Evolutionary conservation across 1,140 invertebrate species (phyloP).

Genomic region (Cotesia typhae): DNA sequence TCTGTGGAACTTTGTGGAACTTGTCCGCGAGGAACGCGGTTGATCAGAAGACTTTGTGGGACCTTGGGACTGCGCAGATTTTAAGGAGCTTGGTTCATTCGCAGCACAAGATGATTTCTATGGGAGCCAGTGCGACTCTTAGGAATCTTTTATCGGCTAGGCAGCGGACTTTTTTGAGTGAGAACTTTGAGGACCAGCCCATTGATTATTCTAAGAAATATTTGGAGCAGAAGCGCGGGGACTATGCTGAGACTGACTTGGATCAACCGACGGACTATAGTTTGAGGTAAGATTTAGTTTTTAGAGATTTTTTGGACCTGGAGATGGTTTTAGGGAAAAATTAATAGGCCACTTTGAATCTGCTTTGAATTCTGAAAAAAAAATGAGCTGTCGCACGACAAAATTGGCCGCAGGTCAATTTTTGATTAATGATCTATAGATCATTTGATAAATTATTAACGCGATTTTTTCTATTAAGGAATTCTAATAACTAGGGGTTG

Average conservation of each 20-base stretch:
- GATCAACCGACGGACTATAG: constrained; percentile 93
- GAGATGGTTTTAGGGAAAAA: too few species aligned
- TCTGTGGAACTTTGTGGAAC: constrained; percentile 96
- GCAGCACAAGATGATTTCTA: constrained; percentile 97
- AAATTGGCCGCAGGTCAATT: too few species aligned
- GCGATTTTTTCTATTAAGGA: too few species aligned
- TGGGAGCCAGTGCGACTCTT: constrained; percentile 92
- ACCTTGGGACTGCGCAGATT: constrained; percentile 93
- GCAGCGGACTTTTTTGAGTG: constrained; percentile 70
- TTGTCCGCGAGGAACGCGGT: constrained; percentile 87
- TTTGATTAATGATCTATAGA: too few species aligned
- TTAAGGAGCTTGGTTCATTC: constrained; percentile 92
- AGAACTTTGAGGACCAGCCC: constrained; percentile 46
- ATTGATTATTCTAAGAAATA: constrained; percentile 60
- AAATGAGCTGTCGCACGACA: too few species aligned
- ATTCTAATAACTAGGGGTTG: neutral
- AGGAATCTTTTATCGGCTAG: constrained; percentile 89
- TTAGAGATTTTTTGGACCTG: too few species aligned
- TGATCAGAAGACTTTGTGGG: constrained; percentile 90
- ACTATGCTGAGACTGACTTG: constrained; percentile 85
- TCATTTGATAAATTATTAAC: too few species aligned
- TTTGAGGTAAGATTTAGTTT: neutral
- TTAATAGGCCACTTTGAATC: too few species aligned
- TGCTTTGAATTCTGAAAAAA: too few species aligned
- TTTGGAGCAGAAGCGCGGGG: constrained; percentile 50